A percentile compares a stretch with the other conserved stretches of the same genome.
phyloP scores from a whole-genome alignment of 2,888 invertebrate species.

The Spicauda simplicius region DNA sequence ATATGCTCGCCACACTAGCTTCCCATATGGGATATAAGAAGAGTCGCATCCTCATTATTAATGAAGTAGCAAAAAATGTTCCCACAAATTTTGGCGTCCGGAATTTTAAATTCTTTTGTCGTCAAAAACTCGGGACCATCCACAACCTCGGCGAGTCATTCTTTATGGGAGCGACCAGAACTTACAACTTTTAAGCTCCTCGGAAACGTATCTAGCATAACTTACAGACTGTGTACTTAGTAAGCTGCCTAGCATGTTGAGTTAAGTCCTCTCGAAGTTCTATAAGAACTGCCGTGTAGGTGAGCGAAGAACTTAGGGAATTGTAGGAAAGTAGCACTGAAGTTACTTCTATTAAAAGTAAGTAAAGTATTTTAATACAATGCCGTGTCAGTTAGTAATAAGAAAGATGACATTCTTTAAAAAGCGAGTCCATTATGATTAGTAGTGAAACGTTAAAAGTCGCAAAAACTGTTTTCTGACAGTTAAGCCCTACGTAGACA shows the following conservation, averaged over 20 bases:
- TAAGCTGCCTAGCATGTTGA: slow-evolving; percentile 29
- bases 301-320: neutral
- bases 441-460: too few species aligned
- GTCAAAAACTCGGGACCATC: slow-evolving; percentile 19
- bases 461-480: too few species aligned
- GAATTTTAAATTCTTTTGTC: slow-evolving; percentile 26
- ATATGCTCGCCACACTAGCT: too few species aligned
- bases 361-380: slow-evolving; percentile 1
- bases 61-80: slow-evolving; percentile 22
- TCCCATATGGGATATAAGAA: too few species aligned
- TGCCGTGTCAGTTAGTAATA: neutral
- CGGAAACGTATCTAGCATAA: slow-evolving; percentile 45
- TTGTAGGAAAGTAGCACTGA: neutral
- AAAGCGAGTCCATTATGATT: too few species aligned
- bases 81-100: slow-evolving; percentile 7
- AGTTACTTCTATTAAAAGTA: neutral
- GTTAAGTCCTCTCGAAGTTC: slow-evolving; percentile 6
- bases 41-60: neutral
- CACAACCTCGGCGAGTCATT: slow-evolving; percentile 24
- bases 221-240: slow-evolving; percentile 44
- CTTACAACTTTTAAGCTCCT: slow-evolving; percentile 45
- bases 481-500: too few species aligned
- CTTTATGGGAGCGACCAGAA: slow-evolving; percentile 33
- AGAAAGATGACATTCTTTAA: neutral
- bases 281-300: neutral